Conservation (phyloP, 2,113 vertebrate species). For the Spilogale gracilis region DNA sequence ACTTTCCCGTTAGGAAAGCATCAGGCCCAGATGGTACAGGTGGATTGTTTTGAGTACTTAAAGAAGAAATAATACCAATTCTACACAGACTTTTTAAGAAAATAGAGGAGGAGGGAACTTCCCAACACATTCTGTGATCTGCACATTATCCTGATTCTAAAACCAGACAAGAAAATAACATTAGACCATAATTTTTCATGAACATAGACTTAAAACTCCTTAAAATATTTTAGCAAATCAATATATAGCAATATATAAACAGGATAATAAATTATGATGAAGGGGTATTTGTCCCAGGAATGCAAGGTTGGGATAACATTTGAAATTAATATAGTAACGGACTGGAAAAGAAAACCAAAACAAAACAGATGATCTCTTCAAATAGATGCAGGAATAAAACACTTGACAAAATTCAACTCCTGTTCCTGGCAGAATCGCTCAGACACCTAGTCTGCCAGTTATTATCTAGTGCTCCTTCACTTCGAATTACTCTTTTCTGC, state of each 20-base stretch:
- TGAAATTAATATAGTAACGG: not conserved
- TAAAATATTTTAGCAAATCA: slow-evolving; percentile 45
- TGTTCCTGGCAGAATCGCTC: not conserved
- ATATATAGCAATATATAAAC: not conserved
- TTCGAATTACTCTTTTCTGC: not conserved
- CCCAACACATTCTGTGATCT: not conserved
- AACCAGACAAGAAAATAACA: not conserved
- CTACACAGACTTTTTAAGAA: not conserved
- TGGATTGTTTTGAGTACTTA: not conserved
- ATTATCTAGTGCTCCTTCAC: not conserved
- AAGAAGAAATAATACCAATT: slow-evolving; percentile 9
- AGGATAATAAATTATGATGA: not conserved
- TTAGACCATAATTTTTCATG: not conserved
- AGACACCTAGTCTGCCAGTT: not conserved
- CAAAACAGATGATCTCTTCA: not conserved
- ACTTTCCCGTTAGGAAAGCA: not conserved
- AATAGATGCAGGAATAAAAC: not conserved
- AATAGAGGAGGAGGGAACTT: not conserved
- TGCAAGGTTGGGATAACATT: slow-evolving; percentile 6
- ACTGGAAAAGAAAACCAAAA: not conserved
- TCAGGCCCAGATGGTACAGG: not conserved
- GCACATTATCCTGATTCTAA: slow-evolving; percentile 25
- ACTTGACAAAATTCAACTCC: not conserved
- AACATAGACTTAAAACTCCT: slow-evolving; percentile 18
- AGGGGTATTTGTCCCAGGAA: slow-evolving; percentile 7